A percentile compares a stretch with the other conserved stretches of the same genome.
Conservation (phyloP, 2,113 vertebrate genomes). For the Cricetomys ansorgei region DNA sequence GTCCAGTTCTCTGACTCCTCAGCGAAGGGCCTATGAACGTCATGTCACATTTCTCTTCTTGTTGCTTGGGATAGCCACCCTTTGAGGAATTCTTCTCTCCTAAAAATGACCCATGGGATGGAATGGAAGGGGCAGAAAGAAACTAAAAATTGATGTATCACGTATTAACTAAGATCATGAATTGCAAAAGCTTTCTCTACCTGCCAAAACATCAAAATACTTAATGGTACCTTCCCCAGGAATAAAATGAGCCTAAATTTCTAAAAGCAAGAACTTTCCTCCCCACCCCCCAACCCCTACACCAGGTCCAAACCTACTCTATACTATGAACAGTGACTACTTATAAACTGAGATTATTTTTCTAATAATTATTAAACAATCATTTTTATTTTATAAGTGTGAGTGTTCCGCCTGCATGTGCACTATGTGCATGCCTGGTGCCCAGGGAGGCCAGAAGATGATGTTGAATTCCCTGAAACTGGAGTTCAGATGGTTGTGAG, state of each 20-base stretch:
- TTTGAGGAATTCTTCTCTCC: not conserved
- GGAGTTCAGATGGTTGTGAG: not conserved
- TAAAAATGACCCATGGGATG: not conserved
- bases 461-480: not conserved
- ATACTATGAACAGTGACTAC: slow-evolving; percentile 8
- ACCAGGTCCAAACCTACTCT: not conserved
- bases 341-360: not conserved
- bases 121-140: not conserved
- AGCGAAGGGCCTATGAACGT: not conserved
- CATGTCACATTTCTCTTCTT: not conserved
- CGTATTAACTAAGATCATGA: not conserved
- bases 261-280: not conserved
- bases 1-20: not conserved
- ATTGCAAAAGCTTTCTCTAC: not conserved
- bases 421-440: not conserved
- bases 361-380: not conserved
- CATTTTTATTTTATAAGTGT: not conserved
- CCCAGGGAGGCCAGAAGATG: not conserved
- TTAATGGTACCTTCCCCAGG: not conserved
- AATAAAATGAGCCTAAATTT: not conserved
- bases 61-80: not conserved
- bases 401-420: not conserved
- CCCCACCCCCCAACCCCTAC: not conserved
- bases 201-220: not conserved
- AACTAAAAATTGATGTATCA: not conserved